A percentile compares a stretch with the other conserved stretches of the same genome.
Conservation (phyloP, 1,140 invertebrate species). For the Tetramorium alpestre region DNA sequence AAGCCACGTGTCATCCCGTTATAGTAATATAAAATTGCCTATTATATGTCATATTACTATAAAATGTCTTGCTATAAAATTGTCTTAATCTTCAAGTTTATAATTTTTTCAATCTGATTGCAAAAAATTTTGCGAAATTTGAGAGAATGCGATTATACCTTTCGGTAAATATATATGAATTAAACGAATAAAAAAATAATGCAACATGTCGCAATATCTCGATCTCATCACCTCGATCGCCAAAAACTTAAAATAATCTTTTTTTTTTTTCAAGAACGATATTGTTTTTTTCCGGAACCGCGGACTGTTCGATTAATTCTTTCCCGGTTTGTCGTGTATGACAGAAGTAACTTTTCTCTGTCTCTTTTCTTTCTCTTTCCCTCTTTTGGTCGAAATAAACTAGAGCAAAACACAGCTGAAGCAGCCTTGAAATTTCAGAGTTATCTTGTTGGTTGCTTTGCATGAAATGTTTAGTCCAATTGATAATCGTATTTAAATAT, state of each 20-base stretch:
- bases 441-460: not conserved
- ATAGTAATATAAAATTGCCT: no score
- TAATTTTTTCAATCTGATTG: constrained; percentile 6
- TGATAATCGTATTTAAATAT: not conserved
- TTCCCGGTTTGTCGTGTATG: not conserved
- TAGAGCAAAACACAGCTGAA: constrained; percentile 24
- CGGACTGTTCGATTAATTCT: not conserved
- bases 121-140: not conserved
- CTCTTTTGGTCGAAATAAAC: not conserved
- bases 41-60: no score
- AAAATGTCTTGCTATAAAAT: not conserved
- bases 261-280: not conserved
- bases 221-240: not conserved
- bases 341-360: not conserved
- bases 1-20: no score
- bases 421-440: not conserved
- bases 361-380: not conserved
- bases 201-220: not conserved
- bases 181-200: not conserved
- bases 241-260: not conserved
- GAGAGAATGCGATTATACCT: not conserved
- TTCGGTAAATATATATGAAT: not conserved
- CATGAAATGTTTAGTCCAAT: not conserved
- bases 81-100: not conserved
- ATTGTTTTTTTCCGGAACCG: not conserved